Evolutionary conservation across 1,140 invertebrate genomes (phyloP).

Genomic region (Delia radicum): DNA sequence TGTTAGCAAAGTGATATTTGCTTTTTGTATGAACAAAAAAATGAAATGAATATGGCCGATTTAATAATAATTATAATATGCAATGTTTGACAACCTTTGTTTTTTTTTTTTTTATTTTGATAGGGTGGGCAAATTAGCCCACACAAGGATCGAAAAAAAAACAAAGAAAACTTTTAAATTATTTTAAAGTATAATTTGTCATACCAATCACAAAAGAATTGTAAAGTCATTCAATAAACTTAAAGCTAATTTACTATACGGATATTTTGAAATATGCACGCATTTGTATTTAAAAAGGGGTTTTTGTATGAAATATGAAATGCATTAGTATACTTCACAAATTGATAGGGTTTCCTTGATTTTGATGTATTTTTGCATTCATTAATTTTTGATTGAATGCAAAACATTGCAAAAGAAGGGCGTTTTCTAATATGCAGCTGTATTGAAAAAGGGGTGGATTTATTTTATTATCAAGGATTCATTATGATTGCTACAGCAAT

Average conservation of each 20-base stretch:
- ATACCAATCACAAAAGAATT: background rate
- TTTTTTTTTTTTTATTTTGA: background rate
- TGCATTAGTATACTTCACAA: background rate
- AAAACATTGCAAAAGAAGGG: background rate
- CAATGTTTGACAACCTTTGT: background rate
- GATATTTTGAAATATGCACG: background rate
- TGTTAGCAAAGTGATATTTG: too few species aligned
- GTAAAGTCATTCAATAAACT: slow-evolving; percentile 1
- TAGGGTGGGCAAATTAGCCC: background rate
- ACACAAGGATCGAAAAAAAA: background rate
- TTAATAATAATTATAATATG: background rate
- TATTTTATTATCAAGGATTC: background rate
- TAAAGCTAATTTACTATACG: background rate
- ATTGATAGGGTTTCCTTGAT: background rate
- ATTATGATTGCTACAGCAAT: background rate
- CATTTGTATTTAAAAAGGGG: background rate
- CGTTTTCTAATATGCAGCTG: background rate
- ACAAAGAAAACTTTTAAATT: background rate
- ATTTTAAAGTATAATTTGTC: background rate
- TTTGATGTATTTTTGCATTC: background rate
- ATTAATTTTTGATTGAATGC: background rate
- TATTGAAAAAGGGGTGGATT: background rate
- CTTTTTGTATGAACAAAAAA: too few species aligned
- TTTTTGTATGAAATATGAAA: background rate
- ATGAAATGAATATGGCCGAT: background rate